Conservation (phyloP, 2,797 vertebrate genomes). For the Sarcophilus harrisii region DNA sequence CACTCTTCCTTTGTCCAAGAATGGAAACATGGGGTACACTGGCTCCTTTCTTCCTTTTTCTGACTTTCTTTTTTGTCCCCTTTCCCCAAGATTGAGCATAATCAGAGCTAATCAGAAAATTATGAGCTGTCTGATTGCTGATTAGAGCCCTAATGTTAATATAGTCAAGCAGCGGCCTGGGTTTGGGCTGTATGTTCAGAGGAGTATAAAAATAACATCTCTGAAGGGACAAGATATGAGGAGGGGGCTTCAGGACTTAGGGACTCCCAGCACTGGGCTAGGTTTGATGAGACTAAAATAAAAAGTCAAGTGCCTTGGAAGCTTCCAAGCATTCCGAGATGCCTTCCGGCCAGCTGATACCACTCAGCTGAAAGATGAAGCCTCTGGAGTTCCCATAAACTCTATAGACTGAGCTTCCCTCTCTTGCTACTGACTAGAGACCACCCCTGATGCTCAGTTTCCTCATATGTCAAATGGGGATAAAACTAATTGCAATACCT, state of each 20-base stretch:
- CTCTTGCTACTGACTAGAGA: neutral
- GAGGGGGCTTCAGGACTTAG: neutral
- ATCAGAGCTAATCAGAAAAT: slow-evolving; percentile 93
- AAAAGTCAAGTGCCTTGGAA: neutral
- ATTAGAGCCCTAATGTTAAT: slow-evolving; percentile 93
- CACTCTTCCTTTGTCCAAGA: slow-evolving; percentile 29
- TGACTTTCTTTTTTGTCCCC: slow-evolving; percentile 65
- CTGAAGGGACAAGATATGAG: slow-evolving; percentile 66
- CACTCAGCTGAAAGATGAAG: neutral
- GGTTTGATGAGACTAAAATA: neutral
- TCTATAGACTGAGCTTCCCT: neutral
- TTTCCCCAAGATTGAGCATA: slow-evolving; percentile 87
- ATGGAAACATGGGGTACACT: neutral
- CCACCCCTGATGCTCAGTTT: neutral
- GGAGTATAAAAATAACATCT: slow-evolving; percentile 88
- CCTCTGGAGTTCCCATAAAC: neutral
- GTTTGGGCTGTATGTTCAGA: slow-evolving; percentile 87
- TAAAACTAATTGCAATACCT: neutral
- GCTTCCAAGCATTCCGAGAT: neutral
- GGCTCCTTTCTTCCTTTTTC: slow-evolving; percentile 64
- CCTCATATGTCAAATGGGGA: neutral
- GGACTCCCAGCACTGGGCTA: neutral
- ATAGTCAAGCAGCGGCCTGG: slow-evolving; percentile 88
- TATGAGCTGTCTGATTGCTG: slow-evolving; percentile 92
- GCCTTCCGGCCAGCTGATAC: neutral